Conservation (phyloP, 1,140 invertebrate species). For the Hydropsyche tenuis region DNA sequence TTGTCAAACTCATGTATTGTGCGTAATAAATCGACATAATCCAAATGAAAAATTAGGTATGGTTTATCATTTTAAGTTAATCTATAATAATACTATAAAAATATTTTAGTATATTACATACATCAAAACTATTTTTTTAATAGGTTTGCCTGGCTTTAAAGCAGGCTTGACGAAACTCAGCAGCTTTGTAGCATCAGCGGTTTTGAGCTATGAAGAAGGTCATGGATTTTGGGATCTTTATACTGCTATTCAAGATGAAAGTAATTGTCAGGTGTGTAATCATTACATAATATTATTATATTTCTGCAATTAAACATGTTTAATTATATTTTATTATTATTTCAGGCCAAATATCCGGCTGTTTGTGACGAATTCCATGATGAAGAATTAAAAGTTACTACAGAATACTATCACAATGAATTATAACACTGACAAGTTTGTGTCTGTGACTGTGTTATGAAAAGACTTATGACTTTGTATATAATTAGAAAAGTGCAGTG, state of each 20-base stretch:
- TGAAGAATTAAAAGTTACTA: slow-evolving; percentile 79
- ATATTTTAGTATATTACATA: background rate
- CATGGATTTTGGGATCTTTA: slow-evolving; percentile 71
- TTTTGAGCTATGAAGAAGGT: slow-evolving; percentile 68
- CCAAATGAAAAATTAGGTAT: slow-evolving; percentile 60
- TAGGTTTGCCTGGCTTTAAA: slow-evolving; percentile 65
- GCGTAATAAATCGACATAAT: slow-evolving; percentile 72
- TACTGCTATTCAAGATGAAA: slow-evolving; percentile 66
- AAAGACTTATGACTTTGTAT: background rate
- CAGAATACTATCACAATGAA: slow-evolving; percentile 80
- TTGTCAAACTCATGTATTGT: slow-evolving; percentile 79
- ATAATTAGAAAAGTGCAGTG: slow-evolving; percentile 14
- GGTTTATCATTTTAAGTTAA: background rate
- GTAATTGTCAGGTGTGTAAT: slow-evolving; percentile 64
- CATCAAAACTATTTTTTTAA: slow-evolving; percentile 7
- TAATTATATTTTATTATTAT: slow-evolving; percentile 42
- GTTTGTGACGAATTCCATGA: slow-evolving; percentile 78
- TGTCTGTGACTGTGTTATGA: slow-evolving; percentile 1
- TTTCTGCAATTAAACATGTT: slow-evolving; percentile 4
- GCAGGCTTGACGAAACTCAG: slow-evolving; percentile 72
- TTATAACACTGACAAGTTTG: slow-evolving; percentile 59
- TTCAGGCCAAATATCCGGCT: slow-evolving; percentile 73
- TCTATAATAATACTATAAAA: background rate
- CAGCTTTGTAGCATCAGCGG: slow-evolving; percentile 75
- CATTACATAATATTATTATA: background rate